Base-by-base conservation (phyloP, 2,797 vertebrate species). In the Syngnathus rostellatus region DNA sequence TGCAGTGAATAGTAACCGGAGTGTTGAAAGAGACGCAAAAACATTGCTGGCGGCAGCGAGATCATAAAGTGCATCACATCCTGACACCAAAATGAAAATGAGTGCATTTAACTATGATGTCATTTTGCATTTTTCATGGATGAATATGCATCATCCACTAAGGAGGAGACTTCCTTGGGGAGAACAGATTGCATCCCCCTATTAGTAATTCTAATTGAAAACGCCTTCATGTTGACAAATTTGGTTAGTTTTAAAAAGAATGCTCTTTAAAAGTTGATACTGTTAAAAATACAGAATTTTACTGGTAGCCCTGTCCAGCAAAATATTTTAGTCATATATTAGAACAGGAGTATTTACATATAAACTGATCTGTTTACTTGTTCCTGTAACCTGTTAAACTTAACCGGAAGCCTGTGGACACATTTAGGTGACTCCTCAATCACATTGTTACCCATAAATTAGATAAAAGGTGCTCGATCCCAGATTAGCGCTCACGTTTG, bases 401-500 rank as follows among this genome's bases (percentile, higher is more conserved):
- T 68, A 31, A 81, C 38, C 64, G 67, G 69, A 78, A 76, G 63
- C n/a, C 48, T 59, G 54, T 38, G 8, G 37, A 66, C 71, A 75
- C 67, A 76, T 76, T 57, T 73, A 70, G 82, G 79, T 77, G 81
- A 72, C 50, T 41, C 8, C 1, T 55, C 60, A 62, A 25, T 70
- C 75, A 38, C 8, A 53, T 65, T 76, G 60, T 67, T 67, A 0
- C 37, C 19, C 43, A 78, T 68, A 77, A 11, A 17, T 64, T 64
- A 70, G 62, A 53, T 31, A 72, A 61, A 72, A 58, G 66, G 62
- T 62, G 69, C 57, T 1, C 9, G 68, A 74, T 78, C 70, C 78
- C 50, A 79, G 85, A 83, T 87, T 83, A 82, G 48, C 50, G 65
- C 48, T 87, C 78, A 81, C 71, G 72, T 85, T 80, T 72, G 67